These are phyloP conservation scores for Bactericera cockerelli DNA, from an alignment of 1,140 invertebrate genomes.

Conservation along the genomic window DNA sequence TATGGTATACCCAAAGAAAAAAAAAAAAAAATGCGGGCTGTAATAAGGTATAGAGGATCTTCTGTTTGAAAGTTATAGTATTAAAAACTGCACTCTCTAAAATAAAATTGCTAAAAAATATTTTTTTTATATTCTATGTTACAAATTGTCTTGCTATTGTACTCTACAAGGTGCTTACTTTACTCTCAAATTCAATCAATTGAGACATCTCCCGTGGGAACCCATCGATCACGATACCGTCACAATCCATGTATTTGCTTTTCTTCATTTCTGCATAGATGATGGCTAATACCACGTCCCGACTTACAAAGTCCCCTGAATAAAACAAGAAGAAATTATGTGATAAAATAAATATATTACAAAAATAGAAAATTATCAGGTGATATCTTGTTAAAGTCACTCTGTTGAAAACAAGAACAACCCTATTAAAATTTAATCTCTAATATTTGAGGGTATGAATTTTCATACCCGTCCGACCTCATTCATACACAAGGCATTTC, in stretches of 20 bases:
- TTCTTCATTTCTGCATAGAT: conserved; percentile 45
- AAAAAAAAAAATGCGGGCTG: no score
- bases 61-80: no score
- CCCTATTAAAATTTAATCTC: no score
- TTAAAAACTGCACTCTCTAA: no score
- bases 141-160: neutral
- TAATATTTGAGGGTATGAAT: conserved; percentile 34
- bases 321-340: neutral
- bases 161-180: conserved; percentile 37
- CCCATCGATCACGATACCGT: conserved; percentile 74
- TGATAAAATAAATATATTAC: no score
- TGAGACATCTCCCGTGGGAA: conserved; percentile 77
- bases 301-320: neutral
- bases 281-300: conserved; percentile 43
- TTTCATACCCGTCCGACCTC: no score
- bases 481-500: no score
- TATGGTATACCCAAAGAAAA: no score
- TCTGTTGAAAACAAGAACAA: no score
- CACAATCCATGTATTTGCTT: conserved; percentile 33
- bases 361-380: no score
- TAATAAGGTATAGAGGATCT: no score
- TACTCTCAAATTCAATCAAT: conserved; percentile 64
- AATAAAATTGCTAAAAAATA: neutral
- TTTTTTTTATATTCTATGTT: neutral
- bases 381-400: no score